Percentiles rank a stretch among this genome's conserved stretches.
Conservation (phyloP, 2,888 invertebrate species). For the Ichneumoninae sp. region DNA sequence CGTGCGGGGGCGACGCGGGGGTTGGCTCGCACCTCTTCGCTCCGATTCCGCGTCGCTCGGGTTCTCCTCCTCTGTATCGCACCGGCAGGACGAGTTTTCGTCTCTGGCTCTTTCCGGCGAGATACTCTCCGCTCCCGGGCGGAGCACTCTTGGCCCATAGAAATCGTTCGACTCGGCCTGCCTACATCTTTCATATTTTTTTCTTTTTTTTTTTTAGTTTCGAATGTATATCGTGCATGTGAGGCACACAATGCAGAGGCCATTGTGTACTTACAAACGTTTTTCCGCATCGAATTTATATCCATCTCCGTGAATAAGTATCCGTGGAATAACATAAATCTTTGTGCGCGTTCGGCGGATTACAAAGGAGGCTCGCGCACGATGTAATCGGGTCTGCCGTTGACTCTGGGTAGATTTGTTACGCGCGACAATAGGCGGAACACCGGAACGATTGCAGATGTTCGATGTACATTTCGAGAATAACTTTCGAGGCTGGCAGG, state of each 20-base stretch:
- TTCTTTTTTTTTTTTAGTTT: conserved; percentile 2
- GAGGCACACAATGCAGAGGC: conserved; percentile 36
- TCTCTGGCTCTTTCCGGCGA: background rate
- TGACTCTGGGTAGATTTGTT: too few species aligned
- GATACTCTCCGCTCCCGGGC: background rate
- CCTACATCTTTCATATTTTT: conserved; percentile 10
- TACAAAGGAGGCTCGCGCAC: background rate
- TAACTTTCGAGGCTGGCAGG: too few species aligned
- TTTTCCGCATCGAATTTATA: conserved; percentile 78
- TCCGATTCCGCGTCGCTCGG: background rate
- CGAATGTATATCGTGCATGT: conserved; percentile 1
- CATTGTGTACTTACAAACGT: conserved; percentile 75
- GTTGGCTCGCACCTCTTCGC: conserved; percentile 53
- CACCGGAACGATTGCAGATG: too few species aligned
- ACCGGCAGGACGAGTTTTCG: background rate
- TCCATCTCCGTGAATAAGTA: conserved; percentile 79
- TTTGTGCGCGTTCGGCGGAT: background rate
- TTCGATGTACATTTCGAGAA: too few species aligned
- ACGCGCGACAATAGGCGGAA: too few species aligned
- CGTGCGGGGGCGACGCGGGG: conserved; percentile 71
- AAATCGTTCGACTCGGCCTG: conserved; percentile 22
- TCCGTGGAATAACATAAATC: conserved; percentile 5
- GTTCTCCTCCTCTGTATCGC: conserved; percentile 9
- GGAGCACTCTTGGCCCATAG: conserved; percentile 19
- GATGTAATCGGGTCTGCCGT: too few species aligned